phyloP scores from a whole-genome alignment of 2,888 invertebrate species.

The Mayetiola destructor region DNA sequence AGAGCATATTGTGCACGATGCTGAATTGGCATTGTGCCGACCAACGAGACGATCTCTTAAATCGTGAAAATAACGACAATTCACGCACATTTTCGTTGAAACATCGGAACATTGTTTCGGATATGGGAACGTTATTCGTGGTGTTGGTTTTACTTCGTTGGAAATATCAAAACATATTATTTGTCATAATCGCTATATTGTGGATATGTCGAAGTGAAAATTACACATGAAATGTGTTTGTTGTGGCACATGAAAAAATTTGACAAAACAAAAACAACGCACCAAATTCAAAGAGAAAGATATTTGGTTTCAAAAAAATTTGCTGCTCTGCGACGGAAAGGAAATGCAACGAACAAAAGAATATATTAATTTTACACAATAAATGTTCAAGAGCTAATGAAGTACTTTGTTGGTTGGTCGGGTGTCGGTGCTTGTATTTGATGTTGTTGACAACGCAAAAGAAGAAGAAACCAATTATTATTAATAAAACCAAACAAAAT shows the following conservation, averaged over 20 bases:
- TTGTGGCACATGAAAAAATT: background rate
- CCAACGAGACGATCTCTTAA: too few species aligned
- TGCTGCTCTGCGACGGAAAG: background rate
- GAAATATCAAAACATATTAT: constrained; percentile 4
- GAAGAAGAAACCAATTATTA: constrained; percentile 3
- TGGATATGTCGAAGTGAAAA: background rate
- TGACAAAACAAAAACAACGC: background rate
- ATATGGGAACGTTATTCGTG: background rate
- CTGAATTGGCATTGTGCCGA: too few species aligned
- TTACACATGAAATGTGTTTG: background rate
- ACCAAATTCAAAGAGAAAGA: background rate
- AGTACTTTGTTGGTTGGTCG: background rate
- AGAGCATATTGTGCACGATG: too few species aligned
- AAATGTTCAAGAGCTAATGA: background rate
- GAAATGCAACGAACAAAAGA: constrained; percentile 7
- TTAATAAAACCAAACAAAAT: background rate
- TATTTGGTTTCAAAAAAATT: constrained; percentile 3
- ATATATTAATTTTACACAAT: constrained; percentile 7
- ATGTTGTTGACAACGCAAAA: constrained; percentile 4
- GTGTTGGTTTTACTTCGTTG: background rate
- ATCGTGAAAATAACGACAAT: too few species aligned
- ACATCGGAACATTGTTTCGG: background rate
- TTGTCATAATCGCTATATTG: background rate
- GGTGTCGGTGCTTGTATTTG: background rate
- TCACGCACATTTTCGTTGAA: too few species aligned